These are phyloP conservation scores for Leistus spinibarbis DNA, from an alignment of 2,888 invertebrate genomes.

Conservation along the genomic window DNA sequence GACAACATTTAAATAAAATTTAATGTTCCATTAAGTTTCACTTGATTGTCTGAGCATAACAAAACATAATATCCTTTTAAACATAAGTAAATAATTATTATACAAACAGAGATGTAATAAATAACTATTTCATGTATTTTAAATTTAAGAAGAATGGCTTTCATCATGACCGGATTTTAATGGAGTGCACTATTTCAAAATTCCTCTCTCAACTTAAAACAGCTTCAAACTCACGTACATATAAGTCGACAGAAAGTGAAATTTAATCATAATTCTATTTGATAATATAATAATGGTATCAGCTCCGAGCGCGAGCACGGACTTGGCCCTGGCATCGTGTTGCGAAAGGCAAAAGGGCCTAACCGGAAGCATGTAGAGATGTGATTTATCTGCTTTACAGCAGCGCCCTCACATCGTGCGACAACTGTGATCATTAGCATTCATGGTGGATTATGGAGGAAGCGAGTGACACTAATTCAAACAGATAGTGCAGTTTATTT, in stretches of 20 bases:
- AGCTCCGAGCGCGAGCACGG: neutral
- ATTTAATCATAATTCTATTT: neutral
- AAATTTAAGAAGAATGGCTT: neutral
- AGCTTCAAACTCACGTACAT: neutral
- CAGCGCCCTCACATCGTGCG: neutral
- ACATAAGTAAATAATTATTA: too few relatives aligned
- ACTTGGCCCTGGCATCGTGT: neutral
- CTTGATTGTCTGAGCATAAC: too few relatives aligned
- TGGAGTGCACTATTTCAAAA: neutral
- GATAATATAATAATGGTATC: neutral
- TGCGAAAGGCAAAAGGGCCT: neutral
- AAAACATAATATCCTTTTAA: too few relatives aligned
- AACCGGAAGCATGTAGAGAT: neutral
- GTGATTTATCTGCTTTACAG: neutral
- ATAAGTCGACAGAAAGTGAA: neutral
- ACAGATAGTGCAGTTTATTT: neutral
- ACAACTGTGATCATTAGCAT: neutral
- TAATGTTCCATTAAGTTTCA: too few relatives aligned
- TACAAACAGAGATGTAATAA: too few relatives aligned
- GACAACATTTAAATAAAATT: too few relatives aligned
- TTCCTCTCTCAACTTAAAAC: neutral
- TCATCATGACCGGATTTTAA: neutral
- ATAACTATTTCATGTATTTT: too few relatives aligned
- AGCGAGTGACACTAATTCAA: neutral
- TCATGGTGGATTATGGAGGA: constrained; percentile 2